phyloP scores from a whole-genome alignment of 2,888 invertebrate species.

The Bombyx huttoni region DNA sequence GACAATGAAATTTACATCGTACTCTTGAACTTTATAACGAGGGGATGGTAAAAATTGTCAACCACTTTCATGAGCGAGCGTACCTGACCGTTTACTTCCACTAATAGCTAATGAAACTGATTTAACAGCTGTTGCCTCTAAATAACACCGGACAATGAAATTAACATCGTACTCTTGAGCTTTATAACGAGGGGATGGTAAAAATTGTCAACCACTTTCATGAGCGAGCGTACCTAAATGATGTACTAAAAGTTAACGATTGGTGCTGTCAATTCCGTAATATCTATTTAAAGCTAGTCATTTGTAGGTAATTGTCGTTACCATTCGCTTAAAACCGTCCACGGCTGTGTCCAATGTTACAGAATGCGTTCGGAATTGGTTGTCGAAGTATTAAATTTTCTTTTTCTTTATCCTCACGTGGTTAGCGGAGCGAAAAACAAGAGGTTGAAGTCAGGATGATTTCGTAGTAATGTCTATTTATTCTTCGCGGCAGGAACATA shows the following conservation, averaged over 20 bases:
- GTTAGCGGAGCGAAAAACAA: too few species aligned
- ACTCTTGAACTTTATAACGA: not conserved
- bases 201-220: not conserved
- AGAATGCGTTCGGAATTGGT: not conserved
- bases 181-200: not conserved
- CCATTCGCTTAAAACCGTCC: not conserved
- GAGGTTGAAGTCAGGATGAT: too few species aligned
- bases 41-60: not conserved
- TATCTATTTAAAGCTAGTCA: slow-evolving; percentile 1
- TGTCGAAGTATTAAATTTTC: too few species aligned
- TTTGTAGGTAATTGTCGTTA: not conserved
- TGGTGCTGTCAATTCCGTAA: slow-evolving; percentile 1
- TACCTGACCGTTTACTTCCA: not conserved
- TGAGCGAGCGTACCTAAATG: not conserved
- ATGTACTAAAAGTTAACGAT: slow-evolving; percentile 3
- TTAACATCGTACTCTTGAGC: not conserved
- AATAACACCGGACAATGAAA: not conserved
- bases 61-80: not conserved
- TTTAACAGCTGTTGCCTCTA: not conserved
- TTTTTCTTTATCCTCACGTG: too few species aligned
- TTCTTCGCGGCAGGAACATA: too few species aligned
- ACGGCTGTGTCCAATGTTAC: not conserved
- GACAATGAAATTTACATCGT: not conserved
- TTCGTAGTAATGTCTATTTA: too few species aligned
- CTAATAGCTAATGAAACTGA: not conserved